Base-by-base conservation (phyloP, 1,140 invertebrate genomes). In the Paraescarpia echinospica region DNA sequence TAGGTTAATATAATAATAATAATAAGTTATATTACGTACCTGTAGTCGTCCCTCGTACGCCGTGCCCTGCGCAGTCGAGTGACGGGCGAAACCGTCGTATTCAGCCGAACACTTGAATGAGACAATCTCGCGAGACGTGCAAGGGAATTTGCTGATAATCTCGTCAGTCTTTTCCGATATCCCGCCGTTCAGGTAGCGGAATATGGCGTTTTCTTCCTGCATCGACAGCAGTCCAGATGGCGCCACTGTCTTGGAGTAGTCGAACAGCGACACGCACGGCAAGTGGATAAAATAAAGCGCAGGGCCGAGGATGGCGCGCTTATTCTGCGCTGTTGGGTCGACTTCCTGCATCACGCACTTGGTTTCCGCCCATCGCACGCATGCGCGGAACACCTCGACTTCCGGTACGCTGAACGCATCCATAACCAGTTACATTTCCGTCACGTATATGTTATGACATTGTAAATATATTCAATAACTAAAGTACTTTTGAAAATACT, bases 371-470 rank as follows among this genome's bases (percentile, higher is more conserved):
- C 92, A 92, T 27, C 88, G 92, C 22, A 92, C 35, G 59, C 33
- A 48, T 59, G 92, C 41, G 9, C 59, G 92, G 51, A 92, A 92
- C n/a, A 92, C 92, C 27, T 92, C 92, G 8, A 92, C 59, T 88
- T 92, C 92, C 9, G 34, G 92, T 31, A 92, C 59, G 33, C 34
- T 92, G 8, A 92, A 90, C n/a, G 33, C 33, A 34, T 33, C 27
- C 0, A 77, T 77, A 31, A 31, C 59, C 59, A 77, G 18, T 77
- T 77, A 77, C 59, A 77, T 77, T 27, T 77, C 8, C 4, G 59
- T 12, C 4, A 22, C 59, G 22, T 12, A 77, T 31, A 77, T 77
- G 27, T 31, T 27, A 77, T 18, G 2, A 77, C 18, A 77, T 2
- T 31, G 1, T 77, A 77, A 18, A 51, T 51, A 51, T 51, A 18